Base-by-base conservation (phyloP, 1,140 invertebrate species). In the Bombus difficillimus region DNA sequence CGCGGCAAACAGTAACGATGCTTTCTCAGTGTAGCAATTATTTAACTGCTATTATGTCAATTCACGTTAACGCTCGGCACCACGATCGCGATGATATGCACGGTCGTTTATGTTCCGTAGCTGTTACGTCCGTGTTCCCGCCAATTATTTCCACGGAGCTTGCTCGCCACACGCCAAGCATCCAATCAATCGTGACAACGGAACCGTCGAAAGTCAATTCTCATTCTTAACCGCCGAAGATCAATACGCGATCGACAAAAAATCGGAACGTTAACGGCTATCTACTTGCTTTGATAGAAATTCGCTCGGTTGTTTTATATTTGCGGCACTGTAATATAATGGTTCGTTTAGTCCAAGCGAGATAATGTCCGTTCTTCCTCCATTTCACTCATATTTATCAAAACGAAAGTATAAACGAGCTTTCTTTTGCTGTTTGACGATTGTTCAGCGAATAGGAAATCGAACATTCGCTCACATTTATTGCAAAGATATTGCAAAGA, bases 71-170 rank as follows among this genome's bases (percentile, higher is more conserved):
- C 74, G 47, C 68, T 57, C 15, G 13, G 4, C 64, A 47, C 34
- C 12, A n/a, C 43, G 10, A 66, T 57, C 72, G 39, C 80, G 39
- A 47, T 32, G 6, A 72, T 15, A n/a, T n/a, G 5, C 57, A 25
- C 62, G 34, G 32, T 43, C 47, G 74, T 78, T 83, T 78, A 78
- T 83, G 78, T 72, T 79, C 47, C 22, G 28, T 47, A 18, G 28
- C 22, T 59, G 75, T 59, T 82, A 39, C 53, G 25, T 0, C 4
- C 5, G 34, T 28, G 15, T 78, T 39, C 39, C 32, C 76, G 41
- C 39, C 83, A 84, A 79, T 84, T 84, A 84, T 84, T 62, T 84
- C 34, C 47, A 69, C 28, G 83, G 32, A 10, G n/a, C 62, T 37
- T 72, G 53, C 72, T 79, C 32, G n/a, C 53, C 66, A 9, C 34